These are phyloP conservation scores for Rhabdophis nuchalis DNA, from an alignment of 2,797 vertebrate genomes.

Conservation along the genomic window DNA sequence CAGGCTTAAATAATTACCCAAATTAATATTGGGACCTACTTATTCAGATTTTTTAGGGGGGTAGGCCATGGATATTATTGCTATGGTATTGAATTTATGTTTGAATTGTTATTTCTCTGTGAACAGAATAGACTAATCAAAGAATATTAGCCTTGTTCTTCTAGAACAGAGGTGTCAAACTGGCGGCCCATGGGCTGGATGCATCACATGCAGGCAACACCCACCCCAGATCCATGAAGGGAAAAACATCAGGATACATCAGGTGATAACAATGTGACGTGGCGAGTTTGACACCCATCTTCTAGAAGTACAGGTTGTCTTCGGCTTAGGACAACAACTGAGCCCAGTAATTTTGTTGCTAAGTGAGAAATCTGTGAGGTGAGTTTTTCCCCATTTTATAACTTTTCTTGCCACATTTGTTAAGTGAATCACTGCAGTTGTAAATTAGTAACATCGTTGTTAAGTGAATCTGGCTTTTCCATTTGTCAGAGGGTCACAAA, in stretches of 20 bases:
- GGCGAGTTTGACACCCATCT: no score
- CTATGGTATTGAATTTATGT: slow-evolving; percentile 40
- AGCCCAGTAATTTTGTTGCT: not conserved
- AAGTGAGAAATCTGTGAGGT: not conserved
- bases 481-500: not conserved
- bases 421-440: not conserved
- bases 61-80: slow-evolving; percentile 27
- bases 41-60: not conserved
- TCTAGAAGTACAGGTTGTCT: not conserved
- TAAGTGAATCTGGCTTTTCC: not conserved
- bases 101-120: slow-evolving; percentile 38
- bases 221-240: no score
- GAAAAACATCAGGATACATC: no score
- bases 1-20: not conserved
- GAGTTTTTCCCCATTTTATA: not conserved
- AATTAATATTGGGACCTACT: not conserved
- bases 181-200: no score
- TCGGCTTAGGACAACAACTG: not conserved
- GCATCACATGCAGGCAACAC: no score
- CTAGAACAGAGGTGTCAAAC: not conserved
- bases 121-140: slow-evolving; percentile 50
- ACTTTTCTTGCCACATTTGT: not conserved
- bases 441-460: not conserved
- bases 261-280: no score
- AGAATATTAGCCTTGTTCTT: slow-evolving; percentile 46